These are phyloP conservation scores for Helicoverpa armigera DNA, from an alignment of 1,140 invertebrate species.

Conservation along the genomic window DNA sequence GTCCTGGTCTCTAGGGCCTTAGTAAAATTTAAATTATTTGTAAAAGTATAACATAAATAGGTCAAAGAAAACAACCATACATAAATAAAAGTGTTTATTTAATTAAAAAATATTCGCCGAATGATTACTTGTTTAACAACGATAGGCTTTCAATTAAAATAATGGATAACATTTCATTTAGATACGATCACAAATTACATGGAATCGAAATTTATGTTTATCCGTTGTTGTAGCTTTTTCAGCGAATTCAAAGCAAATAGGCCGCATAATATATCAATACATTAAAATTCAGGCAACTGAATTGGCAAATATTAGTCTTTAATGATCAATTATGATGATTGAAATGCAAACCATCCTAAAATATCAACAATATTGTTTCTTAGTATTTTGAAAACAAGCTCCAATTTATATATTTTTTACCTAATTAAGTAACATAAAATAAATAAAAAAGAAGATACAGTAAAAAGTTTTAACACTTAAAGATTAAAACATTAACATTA, in stretches of 20 bases:
- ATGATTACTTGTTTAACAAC: no score
- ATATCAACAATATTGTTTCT: no score
- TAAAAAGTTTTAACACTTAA: background rate
- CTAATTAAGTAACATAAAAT: background rate
- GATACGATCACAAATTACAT: background rate
- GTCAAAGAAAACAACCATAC: no score
- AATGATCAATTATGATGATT: background rate
- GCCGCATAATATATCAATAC: background rate
- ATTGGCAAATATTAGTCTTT: no score
- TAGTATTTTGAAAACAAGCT: no score
- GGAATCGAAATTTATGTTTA: conserved; percentile 3
- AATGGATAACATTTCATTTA: background rate
- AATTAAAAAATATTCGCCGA: no score
- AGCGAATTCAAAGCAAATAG: conserved; percentile 16
- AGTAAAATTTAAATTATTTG: no score
- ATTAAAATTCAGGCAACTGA: background rate
- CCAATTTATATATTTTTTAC: no score
- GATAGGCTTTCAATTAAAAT: background rate
- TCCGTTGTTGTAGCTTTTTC: background rate
- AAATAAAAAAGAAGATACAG: background rate
- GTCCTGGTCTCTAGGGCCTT: no score
- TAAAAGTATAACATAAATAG: no score
- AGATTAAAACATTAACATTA: background rate
- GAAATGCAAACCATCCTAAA: background rate
- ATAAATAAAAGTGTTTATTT: no score